Percentiles rank a stretch among this genome's conserved stretches.
phyloP scores from a whole-genome alignment of 2,888 invertebrate species.

The Netelia virgata region DNA sequence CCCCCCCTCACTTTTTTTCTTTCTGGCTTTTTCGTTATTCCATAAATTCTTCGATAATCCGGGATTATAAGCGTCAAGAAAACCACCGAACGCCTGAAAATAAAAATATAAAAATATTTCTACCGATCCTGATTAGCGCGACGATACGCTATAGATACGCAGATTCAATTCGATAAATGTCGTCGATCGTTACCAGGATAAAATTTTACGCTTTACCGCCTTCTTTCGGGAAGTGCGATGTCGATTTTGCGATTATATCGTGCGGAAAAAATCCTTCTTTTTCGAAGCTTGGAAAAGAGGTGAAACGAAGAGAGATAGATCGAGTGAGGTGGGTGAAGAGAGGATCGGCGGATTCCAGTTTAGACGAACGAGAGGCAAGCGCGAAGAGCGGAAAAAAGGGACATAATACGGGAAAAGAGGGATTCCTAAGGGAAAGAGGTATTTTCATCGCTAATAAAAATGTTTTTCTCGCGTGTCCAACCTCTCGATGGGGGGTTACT shows the following conservation, averaged over 20 bases:
- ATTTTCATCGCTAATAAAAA: conserved; percentile 59
- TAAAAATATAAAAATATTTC: conserved; percentile 6
- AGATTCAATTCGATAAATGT: conserved; percentile 19
- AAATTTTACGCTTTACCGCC: conserved; percentile 34
- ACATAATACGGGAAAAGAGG: background rate
- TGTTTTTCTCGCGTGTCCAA: conserved; percentile 52
- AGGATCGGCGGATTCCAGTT: background rate
- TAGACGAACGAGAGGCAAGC: background rate
- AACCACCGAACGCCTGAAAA: background rate
- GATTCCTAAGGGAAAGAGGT: conserved; percentile 22
- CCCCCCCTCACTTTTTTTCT: background rate
- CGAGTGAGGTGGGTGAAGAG: too few relatives aligned
- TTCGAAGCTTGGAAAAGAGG: background rate
- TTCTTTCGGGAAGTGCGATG: background rate
- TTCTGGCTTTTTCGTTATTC: conserved; percentile 1
- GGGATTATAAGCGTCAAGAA: background rate
- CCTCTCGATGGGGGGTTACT: conserved; percentile 21
- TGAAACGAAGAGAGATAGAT: background rate
- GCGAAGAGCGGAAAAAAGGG: background rate
- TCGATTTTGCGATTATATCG: background rate
- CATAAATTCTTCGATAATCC: conserved; percentile 34
- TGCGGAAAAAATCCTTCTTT: background rate
- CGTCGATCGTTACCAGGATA: conserved; percentile 34
- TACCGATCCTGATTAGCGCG: background rate
- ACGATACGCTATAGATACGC: background rate